These are phyloP conservation scores for Stegophylla sp. DNA, from an alignment of 2,888 invertebrate genomes.

Conservation along the genomic window DNA sequence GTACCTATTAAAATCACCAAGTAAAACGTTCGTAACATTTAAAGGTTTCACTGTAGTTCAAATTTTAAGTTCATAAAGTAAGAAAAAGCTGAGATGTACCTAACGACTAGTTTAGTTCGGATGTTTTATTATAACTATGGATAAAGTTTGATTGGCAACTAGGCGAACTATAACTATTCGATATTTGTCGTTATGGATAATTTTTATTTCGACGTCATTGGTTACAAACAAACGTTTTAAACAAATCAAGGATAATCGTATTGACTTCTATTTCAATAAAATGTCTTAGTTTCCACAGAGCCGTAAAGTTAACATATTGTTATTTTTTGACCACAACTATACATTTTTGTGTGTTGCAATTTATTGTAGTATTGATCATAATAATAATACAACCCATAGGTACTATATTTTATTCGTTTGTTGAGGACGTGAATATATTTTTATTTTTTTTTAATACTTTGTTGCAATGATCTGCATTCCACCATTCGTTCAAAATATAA, in stretches of 20 bases:
- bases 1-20: too few relatives aligned
- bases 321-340: neutral
- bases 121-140: too few relatives aligned
- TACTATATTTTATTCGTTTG: neutral
- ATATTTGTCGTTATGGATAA: neutral
- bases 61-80: too few relatives aligned
- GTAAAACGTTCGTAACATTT: too few relatives aligned
- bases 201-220: neutral
- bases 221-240: slow-evolving; percentile 2
- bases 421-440: slow-evolving; percentile 7
- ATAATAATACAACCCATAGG: neutral
- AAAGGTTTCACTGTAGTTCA: too few relatives aligned
- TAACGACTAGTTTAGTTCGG: too few relatives aligned
- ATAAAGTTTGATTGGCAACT: too few relatives aligned
- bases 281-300: neutral
- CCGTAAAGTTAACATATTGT: neutral
- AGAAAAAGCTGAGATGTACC: too few relatives aligned
- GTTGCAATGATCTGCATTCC: slow-evolving; percentile 31
- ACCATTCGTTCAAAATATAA: slow-evolving; percentile 11
- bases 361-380: neutral
- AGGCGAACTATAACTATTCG: too few relatives aligned
- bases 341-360: slow-evolving; percentile 4
- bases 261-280: neutral
- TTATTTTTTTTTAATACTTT: slow-evolving; percentile 23
- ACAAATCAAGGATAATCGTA: neutral